phyloP scores from a whole-genome alignment of 1,140 invertebrate genomes.

The Cepaea nemoralis region DNA sequence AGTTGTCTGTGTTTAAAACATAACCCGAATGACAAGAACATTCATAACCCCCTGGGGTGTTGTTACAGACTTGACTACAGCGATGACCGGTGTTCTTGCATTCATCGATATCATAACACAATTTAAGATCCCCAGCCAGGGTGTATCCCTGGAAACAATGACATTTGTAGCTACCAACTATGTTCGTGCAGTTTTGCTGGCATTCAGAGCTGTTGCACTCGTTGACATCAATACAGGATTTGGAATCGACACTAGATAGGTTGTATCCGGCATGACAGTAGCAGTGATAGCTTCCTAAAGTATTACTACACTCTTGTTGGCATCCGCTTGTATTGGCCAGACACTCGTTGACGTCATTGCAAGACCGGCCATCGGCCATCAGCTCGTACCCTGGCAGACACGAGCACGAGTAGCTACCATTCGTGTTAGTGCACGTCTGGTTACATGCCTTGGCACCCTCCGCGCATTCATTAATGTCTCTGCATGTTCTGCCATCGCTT shows the following conservation, averaged over 20 bases:
- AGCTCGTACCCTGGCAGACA: background rate
- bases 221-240: background rate
- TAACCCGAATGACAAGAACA: slow-evolving; percentile 50
- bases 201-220: slow-evolving; percentile 15
- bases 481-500: background rate
- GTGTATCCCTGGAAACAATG: no score
- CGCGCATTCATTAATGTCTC: background rate
- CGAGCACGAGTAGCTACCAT: background rate
- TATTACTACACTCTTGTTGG: background rate
- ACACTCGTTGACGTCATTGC: background rate
- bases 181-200: no score
- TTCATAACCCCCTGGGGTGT: slow-evolving; percentile 44
- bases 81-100: slow-evolving; percentile 61
- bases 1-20: slow-evolving; percentile 17
- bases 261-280: background rate
- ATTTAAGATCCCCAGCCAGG: no score
- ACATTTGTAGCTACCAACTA: no score
- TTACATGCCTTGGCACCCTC: background rate
- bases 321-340: background rate
- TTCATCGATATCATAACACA: no score
- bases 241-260: background rate
- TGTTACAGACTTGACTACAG: slow-evolving; percentile 64
- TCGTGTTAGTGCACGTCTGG: background rate
- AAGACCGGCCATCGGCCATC: background rate
- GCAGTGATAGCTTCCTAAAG: background rate